These are phyloP conservation scores for Phallusia fumigata DNA, from an alignment of 23 tunicate genomes.

Conservation along the genomic window DNA sequence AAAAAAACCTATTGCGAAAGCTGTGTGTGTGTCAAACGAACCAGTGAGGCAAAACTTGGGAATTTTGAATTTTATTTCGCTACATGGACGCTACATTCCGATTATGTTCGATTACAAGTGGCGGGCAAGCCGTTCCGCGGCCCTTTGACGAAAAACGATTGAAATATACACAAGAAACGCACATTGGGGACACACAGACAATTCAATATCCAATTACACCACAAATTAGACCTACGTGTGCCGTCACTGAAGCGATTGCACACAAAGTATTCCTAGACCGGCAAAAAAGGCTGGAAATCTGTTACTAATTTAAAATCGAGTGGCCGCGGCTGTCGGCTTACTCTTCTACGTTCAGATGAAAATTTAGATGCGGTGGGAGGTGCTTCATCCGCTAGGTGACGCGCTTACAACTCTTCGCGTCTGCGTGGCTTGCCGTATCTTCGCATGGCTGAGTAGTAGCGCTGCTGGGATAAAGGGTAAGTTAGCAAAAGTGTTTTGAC, in stretches of 20 bases:
- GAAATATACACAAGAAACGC: not conserved
- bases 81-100: constrained; percentile 9
- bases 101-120: not conserved
- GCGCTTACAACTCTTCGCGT: constrained; percentile 73
- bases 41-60: too few relatives aligned
- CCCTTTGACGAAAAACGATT: too few relatives aligned
- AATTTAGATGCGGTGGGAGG: not conserved
- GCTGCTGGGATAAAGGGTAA: constrained; percentile 53
- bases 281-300: not conserved
- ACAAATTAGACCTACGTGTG: not conserved
- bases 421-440: constrained; percentile 28
- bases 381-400: constrained; percentile 8
- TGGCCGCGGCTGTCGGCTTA: not conserved
- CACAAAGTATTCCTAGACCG: constrained; percentile 5
- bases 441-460: constrained; percentile 74
- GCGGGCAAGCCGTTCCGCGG: not conserved
- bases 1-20: too few relatives aligned
- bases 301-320: not conserved
- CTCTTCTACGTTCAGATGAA: constrained; percentile 11
- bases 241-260: not conserved
- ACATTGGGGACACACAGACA: not conserved
- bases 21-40: too few relatives aligned
- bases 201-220: not conserved
- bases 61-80: not conserved
- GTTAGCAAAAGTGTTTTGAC: not conserved